phyloP scores from a whole-genome alignment of 2,888 invertebrate species.

The Ichneumoninae sp. region DNA sequence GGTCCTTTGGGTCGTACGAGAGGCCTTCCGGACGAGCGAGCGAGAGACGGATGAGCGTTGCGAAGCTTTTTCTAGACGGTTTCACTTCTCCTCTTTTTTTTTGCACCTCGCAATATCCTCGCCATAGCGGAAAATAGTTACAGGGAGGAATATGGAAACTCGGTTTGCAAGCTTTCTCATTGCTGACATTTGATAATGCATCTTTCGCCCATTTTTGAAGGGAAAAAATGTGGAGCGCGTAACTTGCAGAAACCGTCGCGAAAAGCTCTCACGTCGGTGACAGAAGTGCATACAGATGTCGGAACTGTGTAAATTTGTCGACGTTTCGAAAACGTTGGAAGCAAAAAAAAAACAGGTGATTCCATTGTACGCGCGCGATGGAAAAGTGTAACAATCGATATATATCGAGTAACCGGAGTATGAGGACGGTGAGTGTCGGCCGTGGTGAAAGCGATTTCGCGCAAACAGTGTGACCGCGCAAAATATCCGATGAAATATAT shows the following conservation, averaged over 20 bases:
- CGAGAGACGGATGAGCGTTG: conserved; percentile 21
- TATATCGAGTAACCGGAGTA: conserved; percentile 33
- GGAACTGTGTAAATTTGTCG: conserved; percentile 26
- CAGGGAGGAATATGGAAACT: neutral
- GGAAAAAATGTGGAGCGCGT: neutral
- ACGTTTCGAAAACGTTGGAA: conserved; percentile 4
- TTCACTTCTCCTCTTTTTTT: conserved; percentile 1
- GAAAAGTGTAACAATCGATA: conserved; percentile 45
- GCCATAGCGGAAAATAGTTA: neutral
- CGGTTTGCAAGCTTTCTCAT: neutral
- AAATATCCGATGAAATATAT: conserved; percentile 55
- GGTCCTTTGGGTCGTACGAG: neutral
- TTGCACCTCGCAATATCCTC: neutral
- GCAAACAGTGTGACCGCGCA: conserved; percentile 53
- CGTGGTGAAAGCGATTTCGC: conserved; percentile 25
- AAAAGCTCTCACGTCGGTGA: neutral
- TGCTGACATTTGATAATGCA: neutral
- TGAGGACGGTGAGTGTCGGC: conserved; percentile 20
- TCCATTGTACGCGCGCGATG: conserved; percentile 4
- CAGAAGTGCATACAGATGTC: neutral
- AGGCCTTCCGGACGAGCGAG: neutral
- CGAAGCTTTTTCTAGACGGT: neutral
- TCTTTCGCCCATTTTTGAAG: neutral
- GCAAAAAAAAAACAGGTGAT: conserved; percentile 10
- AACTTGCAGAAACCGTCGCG: neutral